Base-by-base conservation (phyloP, 2,888 invertebrate genomes). In the Temnothorax rugatulus region DNA sequence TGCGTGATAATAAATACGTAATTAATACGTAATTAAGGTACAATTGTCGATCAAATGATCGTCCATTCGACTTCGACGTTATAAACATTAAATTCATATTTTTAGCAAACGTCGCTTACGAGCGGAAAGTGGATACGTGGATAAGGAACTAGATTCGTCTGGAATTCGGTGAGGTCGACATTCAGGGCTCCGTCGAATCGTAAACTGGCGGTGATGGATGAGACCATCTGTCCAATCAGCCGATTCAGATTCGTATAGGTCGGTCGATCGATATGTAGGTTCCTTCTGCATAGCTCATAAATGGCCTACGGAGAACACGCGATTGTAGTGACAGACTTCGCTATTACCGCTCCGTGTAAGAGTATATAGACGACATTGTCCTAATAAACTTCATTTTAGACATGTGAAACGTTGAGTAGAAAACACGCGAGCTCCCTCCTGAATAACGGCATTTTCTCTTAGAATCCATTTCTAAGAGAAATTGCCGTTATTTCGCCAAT, bases 111-210 rank as follows among this genome's bases (percentile, higher is more conserved):
- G 25, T 7, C 9, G 25, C 90, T 89, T 82, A 93, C 93, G 15
- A 93, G 88, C 0, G 98, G 98, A 94, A 98, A 98, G 94, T 99
- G 99, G 90, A 99, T 99, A 81, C 99, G 96, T 0, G 99, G 99
- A 94, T 98, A 99, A 0, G 99, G 99, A 75, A 98, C 98, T 88
- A 98, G 95, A 95, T 93, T 93, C 89, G 96, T 96, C 92, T 96
- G 96, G 91, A 96, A 96, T 90, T 96, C 96, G 11, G 96, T 96
- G 82, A 96, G 94, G 90, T 96, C 96, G 41, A 96, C 96, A 91
- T 96, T 96, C 34, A 96, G 96, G 9, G 98, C 98, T 50, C 98
- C 98, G 92, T 97, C 98, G 94, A 98, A 98, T 73, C 98, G 96
- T 86, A 98, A 95, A 50, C 98, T 98, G 1, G 98, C 98, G 1